Evolutionary conservation across 2,113 vertebrate genomes (phyloP), one percentile per base, ranked within the genome.

Genomic region (Symphodus melops): DNA sequence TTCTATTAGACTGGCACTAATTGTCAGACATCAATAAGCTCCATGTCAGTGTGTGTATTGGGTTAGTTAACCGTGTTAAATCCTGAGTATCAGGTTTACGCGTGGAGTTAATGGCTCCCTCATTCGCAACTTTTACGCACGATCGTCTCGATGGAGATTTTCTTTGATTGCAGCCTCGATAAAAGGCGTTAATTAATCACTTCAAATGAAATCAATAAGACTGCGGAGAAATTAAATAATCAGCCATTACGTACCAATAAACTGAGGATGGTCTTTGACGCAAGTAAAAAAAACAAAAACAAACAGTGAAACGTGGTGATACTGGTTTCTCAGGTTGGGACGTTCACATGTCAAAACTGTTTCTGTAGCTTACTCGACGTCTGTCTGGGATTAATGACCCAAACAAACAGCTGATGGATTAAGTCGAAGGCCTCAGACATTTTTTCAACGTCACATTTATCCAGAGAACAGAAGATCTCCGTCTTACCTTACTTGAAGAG

Each of bases 31-130:
- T n/a, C 68, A 81, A 65, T 48, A 48, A 48, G 17, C 46, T 48
- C 46, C 46, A 48, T 19, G 23, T 6, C 68, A 46, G 56, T 48
- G 9, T 84, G 91, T 86, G 79, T 91, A 91, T 88, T 90, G 65
- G 65, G 19, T 9, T 48, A 3, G 6, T 19, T 39, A 72, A 67
- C 63, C 2, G 64, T 9, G 44, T 73, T 76, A 49, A 57, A 65
- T 25, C 66, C 52, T 53, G 63, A 46, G 21, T 56, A 78, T 74
- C 82, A 69, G 70, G 72, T 85, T 85, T 68, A 49, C 37, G 75
- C 75, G 53, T 60, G 54, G 68, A 68, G 17, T 39, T 41, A 60
- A 78, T 51, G 63, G 44, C 20, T 58, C 39, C 11, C 37, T 78
- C 46, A 12, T 66, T 79, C 8, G 51, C 77, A 42, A 57, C 81